Evolutionary conservation across 2,888 invertebrate species (phyloP).

Genomic region (Pherbina coryleti): DNA sequence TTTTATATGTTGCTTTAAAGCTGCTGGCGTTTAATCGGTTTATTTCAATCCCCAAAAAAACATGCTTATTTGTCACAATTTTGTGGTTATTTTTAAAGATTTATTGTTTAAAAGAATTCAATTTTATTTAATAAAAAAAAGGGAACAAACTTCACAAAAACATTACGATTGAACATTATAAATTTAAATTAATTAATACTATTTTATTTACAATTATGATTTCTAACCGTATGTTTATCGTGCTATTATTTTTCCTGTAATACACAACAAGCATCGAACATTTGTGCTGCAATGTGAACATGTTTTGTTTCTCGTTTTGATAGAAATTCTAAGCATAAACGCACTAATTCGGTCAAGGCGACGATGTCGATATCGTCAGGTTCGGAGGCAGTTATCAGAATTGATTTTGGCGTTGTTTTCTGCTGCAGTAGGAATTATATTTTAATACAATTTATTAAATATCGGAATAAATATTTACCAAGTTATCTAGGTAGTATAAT

Average conservation of each 20-base stretch:
- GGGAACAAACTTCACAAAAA: neutral
- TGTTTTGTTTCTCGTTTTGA: constrained; percentile 63
- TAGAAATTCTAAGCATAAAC: constrained; percentile 68
- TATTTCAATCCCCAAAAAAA: no score
- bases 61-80: no score
- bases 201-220: neutral
- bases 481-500: constrained; percentile 80
- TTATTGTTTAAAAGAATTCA: neutral
- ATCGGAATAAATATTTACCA: constrained; percentile 70
- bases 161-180: neutral
- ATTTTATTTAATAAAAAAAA: neutral
- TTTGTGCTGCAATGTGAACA: constrained; percentile 69
- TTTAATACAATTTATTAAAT: neutral
- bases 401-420: constrained; percentile 44
- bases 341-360: constrained; percentile 67
- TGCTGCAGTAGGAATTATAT: constrained; percentile 40
- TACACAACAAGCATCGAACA: constrained; percentile 71
- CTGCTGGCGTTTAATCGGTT: no score
- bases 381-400: constrained; percentile 60
- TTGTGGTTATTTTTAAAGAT: no score
- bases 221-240: neutral
- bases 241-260: constrained; percentile 51
- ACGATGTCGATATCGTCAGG: constrained; percentile 63
- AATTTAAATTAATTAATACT: neutral
- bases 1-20: no score